phyloP scores from a whole-genome alignment of 2,113 vertebrate species.

The Anarrhichthys ocellatus region DNA sequence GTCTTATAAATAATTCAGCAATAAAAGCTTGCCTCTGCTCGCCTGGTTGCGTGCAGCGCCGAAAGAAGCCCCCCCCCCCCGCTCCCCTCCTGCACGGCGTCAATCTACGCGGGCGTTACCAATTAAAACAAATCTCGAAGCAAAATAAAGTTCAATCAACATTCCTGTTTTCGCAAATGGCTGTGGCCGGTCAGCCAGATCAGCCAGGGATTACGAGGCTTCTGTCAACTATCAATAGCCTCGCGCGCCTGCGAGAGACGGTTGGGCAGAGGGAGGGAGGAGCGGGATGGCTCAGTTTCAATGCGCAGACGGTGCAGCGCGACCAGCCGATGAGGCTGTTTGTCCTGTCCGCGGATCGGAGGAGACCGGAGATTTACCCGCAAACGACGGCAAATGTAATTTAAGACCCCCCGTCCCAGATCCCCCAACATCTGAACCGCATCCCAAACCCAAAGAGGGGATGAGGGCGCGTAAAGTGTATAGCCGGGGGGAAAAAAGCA shows the following conservation, averaged over 20 bases:
- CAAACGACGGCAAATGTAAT: constrained; percentile 25
- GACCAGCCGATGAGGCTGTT: constrained; percentile 61
- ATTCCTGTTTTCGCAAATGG: constrained; percentile 64
- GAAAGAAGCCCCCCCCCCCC: constrained; percentile 24
- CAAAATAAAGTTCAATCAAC: constrained; percentile 77
- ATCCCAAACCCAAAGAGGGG: background rate
- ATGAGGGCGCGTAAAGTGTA: constrained; percentile 16
- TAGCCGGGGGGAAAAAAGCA: background rate
- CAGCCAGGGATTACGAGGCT: constrained; percentile 71
- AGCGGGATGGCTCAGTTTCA: constrained; percentile 34
- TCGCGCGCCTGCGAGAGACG: constrained; percentile 48
- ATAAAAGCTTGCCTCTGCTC: constrained; percentile 74
- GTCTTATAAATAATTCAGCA: constrained; percentile 83
- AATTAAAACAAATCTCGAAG: constrained; percentile 68
- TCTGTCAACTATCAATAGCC: constrained; percentile 81
- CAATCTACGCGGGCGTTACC: constrained; percentile 54
- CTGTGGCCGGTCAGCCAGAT: constrained; percentile 50
- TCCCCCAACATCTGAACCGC: background rate
- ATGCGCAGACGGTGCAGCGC: constrained; percentile 64
- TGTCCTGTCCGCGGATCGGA: constrained; percentile 65
- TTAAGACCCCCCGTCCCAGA: constrained; percentile 32
- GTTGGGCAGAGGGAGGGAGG: background rate
- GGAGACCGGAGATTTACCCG: constrained; percentile 23
- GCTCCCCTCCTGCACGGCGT: constrained; percentile 17
- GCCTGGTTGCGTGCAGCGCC: constrained; percentile 72